Evolutionary conservation across 2,888 invertebrate species (phyloP).

Genomic region (Acleris emargana): DNA sequence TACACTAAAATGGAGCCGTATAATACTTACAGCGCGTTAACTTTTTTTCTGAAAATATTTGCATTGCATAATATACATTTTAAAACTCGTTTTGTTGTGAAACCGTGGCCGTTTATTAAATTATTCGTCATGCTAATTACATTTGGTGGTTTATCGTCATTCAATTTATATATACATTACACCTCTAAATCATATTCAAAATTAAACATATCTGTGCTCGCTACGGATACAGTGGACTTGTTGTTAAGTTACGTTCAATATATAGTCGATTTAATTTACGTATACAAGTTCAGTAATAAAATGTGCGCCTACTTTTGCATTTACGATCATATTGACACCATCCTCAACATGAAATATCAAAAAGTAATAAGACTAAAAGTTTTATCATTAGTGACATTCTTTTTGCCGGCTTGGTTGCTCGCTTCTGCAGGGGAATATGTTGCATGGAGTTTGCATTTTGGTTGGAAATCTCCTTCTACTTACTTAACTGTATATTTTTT

Average conservation of each 20-base stretch:
- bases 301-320: background rate
- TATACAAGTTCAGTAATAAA: background rate
- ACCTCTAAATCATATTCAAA: no score
- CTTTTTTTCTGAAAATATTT: background rate
- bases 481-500: conserved; percentile 3
- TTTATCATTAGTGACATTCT: background rate
- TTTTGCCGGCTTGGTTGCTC: background rate
- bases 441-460: background rate
- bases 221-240: background rate
- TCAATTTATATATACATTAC: background rate
- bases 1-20: background rate
- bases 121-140: background rate
- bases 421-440: background rate
- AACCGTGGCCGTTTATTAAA: conserved; percentile 3
- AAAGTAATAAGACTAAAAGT: background rate
- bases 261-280: background rate
- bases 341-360: background rate
- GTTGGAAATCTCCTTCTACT: background rate
- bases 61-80: background rate
- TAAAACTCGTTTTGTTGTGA: background rate
- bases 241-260: background rate
- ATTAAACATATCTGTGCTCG: background rate
- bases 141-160: background rate
- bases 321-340: conserved; percentile 3
- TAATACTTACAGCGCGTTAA: background rate